phyloP scores from a whole-genome alignment of 2,888 invertebrate species.

The Galeopsomyia nigrocyanea region DNA sequence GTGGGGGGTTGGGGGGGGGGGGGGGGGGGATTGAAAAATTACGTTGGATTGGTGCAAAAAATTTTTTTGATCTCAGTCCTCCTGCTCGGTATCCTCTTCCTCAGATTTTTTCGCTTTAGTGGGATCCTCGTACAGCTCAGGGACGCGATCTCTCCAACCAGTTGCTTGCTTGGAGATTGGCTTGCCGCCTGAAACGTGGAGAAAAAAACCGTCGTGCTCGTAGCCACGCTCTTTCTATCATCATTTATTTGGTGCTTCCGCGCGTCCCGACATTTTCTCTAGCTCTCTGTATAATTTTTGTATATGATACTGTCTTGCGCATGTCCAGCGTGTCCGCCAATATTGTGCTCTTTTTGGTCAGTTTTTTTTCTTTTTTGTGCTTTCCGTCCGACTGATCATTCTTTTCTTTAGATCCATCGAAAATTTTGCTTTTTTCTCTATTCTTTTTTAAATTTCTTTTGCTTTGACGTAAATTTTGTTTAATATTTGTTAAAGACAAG shows the following conservation, averaged over 20 bases:
- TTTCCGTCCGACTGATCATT: no score
- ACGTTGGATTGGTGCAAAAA: constrained; percentile 2
- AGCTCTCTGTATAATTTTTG: constrained; percentile 1
- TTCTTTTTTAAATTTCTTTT: not conserved
- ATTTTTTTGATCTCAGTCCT: constrained; percentile 55
- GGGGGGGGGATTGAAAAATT: not conserved
- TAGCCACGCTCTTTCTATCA: constrained; percentile 26
- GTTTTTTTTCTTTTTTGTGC: not conserved
- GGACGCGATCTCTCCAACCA: constrained; percentile 67
- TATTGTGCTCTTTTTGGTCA: not conserved
- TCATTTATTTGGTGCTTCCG: constrained; percentile 6
- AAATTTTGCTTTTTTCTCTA: constrained; percentile 15
- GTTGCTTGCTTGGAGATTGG: constrained; percentile 41
- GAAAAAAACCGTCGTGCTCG: constrained; percentile 55
- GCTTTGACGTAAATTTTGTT: constrained; percentile 23
- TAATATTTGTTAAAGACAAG: constrained; percentile 46
- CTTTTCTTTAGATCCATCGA: not conserved
- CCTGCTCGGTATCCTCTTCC: constrained; percentile 58
- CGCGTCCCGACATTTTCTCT: not conserved
- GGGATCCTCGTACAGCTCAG: constrained; percentile 67
- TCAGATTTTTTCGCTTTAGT: constrained; percentile 57
- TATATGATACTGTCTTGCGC: not conserved
- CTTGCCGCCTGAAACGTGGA: constrained; percentile 67
- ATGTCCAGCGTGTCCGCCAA: no score
- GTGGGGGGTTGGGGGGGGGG: not conserved